Percentiles rank a stretch among this genome's conserved stretches.
phyloP scores from a whole-genome alignment of 2,113 vertebrate genomes.

The Gadus chalcogrammus region DNA sequence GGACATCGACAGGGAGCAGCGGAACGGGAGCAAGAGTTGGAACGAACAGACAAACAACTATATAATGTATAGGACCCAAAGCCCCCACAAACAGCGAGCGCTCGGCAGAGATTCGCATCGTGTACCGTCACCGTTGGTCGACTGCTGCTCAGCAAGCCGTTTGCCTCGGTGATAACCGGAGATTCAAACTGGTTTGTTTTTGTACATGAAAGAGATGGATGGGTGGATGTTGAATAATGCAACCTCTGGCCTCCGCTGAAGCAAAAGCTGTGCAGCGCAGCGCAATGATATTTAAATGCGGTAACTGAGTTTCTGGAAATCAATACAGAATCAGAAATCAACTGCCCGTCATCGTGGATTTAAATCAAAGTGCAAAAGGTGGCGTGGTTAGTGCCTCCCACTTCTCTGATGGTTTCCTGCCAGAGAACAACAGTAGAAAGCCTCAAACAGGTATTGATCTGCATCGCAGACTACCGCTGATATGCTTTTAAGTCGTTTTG shows the following conservation, averaged over 20 bases:
- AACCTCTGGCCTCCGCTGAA: not conserved
- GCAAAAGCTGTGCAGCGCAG: not conserved
- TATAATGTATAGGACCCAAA: not conserved
- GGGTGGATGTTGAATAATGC: constrained; percentile 17
- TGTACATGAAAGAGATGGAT: not conserved
- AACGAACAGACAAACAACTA: not conserved
- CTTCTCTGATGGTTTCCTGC: constrained; percentile 15
- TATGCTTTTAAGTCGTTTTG: constrained; percentile 44
- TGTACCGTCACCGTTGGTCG: no score
- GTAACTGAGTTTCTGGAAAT: constrained; percentile 23
- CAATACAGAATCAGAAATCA: constrained; percentile 55
- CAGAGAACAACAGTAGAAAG: constrained; percentile 38
- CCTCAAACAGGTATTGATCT: constrained; percentile 36
- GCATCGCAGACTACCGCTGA: constrained; percentile 28
- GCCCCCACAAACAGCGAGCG: no score
- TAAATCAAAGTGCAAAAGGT: not conserved
- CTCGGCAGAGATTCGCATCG: no score
- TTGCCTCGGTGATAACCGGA: not conserved
- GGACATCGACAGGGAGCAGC: not conserved
- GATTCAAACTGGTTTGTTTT: no score
- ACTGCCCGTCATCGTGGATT: constrained; percentile 27
- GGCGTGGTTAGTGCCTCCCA: constrained; percentile 3
- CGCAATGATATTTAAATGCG: constrained; percentile 39
- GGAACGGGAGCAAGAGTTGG: not conserved
- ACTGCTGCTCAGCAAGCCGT: no score